Conservation (phyloP, 2,113 vertebrate genomes). For the Lophotis ruficrista region DNA sequence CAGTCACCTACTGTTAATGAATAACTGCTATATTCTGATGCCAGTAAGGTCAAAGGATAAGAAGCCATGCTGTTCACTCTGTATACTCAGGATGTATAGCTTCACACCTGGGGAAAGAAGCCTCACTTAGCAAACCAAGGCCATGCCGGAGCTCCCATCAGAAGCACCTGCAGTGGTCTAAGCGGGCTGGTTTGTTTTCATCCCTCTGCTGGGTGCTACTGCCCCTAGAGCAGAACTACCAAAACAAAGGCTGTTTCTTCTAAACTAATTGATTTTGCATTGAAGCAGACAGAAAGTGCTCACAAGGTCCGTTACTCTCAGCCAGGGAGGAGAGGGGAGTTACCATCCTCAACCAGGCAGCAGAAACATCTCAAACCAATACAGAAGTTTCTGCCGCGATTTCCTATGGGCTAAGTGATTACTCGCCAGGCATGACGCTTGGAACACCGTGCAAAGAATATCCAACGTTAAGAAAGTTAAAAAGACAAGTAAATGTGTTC, state of each 20-base stretch:
- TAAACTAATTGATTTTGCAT: not conserved
- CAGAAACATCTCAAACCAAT: not conserved
- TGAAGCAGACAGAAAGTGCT: not conserved
- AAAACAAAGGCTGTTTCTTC: constrained; percentile 18
- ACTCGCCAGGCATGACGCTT: not conserved
- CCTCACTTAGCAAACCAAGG: not conserved
- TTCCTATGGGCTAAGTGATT: not conserved
- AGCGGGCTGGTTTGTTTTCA: not conserved
- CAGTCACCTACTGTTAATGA: not conserved
- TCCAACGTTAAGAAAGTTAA: not conserved
- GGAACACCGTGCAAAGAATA: not conserved
- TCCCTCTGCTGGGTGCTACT: not conserved
- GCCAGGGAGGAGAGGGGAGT: not conserved
- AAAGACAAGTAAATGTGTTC: not conserved
- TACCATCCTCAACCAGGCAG: not conserved
- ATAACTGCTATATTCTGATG: not conserved
- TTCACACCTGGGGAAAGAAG: not conserved
- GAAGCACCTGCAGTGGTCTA: not conserved
- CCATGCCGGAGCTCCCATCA: not conserved
- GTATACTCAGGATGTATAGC: not conserved
- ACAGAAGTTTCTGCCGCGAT: not conserved
- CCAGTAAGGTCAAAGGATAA: not conserved
- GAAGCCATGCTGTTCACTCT: rapidly evolving
- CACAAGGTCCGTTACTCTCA: not conserved
- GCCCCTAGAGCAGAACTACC: not conserved